These are phyloP conservation scores for Parthenolecanium corni DNA, from an alignment of 2,888 invertebrate genomes.

Conservation along the genomic window DNA sequence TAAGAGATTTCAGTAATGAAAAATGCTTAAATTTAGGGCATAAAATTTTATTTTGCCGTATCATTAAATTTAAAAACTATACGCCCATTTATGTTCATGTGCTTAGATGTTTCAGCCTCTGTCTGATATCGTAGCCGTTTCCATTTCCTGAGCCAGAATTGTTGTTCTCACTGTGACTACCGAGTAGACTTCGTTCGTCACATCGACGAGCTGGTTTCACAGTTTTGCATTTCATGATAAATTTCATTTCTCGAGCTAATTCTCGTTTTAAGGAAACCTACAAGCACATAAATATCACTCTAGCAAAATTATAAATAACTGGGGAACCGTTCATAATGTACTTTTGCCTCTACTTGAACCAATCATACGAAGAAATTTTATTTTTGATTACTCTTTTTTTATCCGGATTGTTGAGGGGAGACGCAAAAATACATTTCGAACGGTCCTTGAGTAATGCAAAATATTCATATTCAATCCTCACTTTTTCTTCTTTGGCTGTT, in stretches of 20 bases:
- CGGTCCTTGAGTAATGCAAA: no score
- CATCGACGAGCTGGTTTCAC: slow-evolving; percentile 9
- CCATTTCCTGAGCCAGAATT: not conserved
- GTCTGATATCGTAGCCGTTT: not conserved
- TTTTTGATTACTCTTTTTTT: not conserved
- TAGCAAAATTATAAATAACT: no score
- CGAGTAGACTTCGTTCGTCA: not conserved
- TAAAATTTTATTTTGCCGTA: no score
- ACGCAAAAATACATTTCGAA: no score
- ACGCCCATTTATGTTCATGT: no score
- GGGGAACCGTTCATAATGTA: no score
- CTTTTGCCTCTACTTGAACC: no score
- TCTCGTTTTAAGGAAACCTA: slow-evolving; percentile 29
- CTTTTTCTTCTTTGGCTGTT: slow-evolving; percentile 43
- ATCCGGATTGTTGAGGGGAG: no score
- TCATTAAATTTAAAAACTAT: no score
- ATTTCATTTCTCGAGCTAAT: slow-evolving; percentile 30
- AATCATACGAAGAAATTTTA: not conserved
- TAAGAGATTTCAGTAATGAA: no score
- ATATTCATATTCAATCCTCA: slow-evolving; percentile 34
- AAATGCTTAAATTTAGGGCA: no score
- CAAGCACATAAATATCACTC: not conserved
- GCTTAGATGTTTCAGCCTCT: not conserved
- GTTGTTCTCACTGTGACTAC: slow-evolving; percentile 1
- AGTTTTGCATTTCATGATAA: slow-evolving; percentile 28